phyloP scores from a whole-genome alignment of 2,113 vertebrate genomes.

The Callospermophilus lateralis region DNA sequence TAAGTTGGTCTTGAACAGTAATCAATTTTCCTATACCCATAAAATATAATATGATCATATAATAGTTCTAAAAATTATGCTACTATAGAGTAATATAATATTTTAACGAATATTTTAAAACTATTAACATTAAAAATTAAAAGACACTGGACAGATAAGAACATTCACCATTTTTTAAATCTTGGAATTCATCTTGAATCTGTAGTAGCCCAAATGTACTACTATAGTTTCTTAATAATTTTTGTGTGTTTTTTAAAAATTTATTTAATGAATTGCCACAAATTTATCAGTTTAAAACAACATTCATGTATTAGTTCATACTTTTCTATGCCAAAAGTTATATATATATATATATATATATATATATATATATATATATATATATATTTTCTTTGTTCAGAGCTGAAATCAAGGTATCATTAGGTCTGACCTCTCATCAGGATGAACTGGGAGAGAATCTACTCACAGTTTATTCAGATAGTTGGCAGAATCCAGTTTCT shows the following conservation, averaged over 20 bases:
- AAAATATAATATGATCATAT: not conserved
- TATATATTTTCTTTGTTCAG: not conserved
- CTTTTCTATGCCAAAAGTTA: not conserved
- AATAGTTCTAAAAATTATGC: not conserved
- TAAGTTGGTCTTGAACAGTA: not conserved
- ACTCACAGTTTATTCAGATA: not conserved
- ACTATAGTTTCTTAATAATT: not conserved
- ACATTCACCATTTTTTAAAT: not conserved
- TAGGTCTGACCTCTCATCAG: not conserved
- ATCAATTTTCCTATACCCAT: not conserved
- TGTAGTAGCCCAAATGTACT: not conserved
- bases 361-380: not conserved
- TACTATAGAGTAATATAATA: not conserved
- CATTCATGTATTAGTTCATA: not conserved
- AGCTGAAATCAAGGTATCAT: not conserved
- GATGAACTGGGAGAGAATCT: not conserved
- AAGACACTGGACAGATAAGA: not conserved
- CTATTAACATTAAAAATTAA: not conserved
- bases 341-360: not conserved
- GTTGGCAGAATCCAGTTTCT: not conserved
- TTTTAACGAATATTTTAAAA: constrained; percentile 11
- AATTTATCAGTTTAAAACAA: not conserved
- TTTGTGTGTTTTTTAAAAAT: not conserved
- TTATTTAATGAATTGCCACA: not conserved
- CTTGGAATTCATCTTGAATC: not conserved